Evolutionary conservation across 23 tunicate genomes (phyloP), one percentile per base, ranked within the genome.

Genomic region (Diplosoma virens): DNA sequence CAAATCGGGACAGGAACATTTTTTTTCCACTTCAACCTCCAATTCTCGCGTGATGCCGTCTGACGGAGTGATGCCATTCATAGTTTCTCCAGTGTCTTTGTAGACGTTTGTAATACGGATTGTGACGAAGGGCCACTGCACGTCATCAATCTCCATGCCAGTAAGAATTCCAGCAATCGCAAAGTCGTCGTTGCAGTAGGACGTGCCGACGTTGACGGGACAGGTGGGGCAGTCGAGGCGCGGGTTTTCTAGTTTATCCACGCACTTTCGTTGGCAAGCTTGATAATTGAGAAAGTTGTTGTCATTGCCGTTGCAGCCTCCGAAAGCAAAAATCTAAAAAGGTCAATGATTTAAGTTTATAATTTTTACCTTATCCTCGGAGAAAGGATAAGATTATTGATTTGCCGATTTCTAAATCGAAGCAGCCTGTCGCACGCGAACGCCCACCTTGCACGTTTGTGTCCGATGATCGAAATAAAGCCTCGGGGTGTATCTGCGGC

Each of bases 1-100:
- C 3, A 75, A 1, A 20, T 56, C n/a, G 23, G 80, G 80, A 33
- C 80, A 75, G 3, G 80, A 34, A 55, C 80, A 75, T 16, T 28
- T 25, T 1, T 27, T 14, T 27, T 75, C 35, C 20, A 54, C 45
- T 20, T 28, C 16, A 1, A 55, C 1, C 24, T 32, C 67, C 9
- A 75, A 32, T 2, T 32, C 47, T 9, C 47, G 67, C 4, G 21
- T 24, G 6, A 53, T 4, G 29, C 30, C 67, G 3, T 3, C 48
- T 9, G 78, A 3, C n/a, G 7, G 32, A 20, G 7, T 1, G 16
- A 24, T 6, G 2, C 18, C 21, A 2, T 47, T 16, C 59, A 72
- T 2, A 2, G 59, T 25, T 3, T 23, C 55, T 33, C 78, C 59
- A 17, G 30, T 25, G 33, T 75, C 80, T 55, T 55, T 75, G 28